A percentile compares a stretch with the other conserved stretches of the same genome.
Evolutionary conservation across 2,113 vertebrate species (phyloP).

Genomic region (Pelodiscus sinensis): DNA sequence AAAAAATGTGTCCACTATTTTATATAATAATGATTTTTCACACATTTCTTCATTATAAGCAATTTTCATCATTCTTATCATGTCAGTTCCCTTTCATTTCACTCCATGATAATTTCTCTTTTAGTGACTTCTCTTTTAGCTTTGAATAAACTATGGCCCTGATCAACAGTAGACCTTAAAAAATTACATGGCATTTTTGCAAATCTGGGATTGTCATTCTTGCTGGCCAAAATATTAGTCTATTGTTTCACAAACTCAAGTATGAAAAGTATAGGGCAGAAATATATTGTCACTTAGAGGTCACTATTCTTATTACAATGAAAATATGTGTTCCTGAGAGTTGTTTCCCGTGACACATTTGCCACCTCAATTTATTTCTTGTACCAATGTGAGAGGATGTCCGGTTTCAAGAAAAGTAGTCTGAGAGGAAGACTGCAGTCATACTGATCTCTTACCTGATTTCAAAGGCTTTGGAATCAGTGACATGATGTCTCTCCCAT

Average conservation of each 20-base stretch:
- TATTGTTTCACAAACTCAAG: neutral
- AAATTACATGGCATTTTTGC: neutral
- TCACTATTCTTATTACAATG: neutral
- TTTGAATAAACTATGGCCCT: neutral
- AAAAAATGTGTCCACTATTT: neutral
- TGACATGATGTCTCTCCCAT: neutral
- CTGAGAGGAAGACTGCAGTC: neutral
- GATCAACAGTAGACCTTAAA: neutral
- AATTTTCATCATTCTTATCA: neutral
- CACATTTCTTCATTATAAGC: neutral
- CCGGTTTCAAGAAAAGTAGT: neutral
- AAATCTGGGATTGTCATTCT: neutral
- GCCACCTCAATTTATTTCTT: neutral
- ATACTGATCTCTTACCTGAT: neutral
- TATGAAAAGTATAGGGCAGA: neutral
- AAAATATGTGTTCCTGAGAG: neutral
- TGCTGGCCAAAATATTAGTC: neutral
- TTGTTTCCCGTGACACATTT: neutral
- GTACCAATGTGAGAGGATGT: neutral
- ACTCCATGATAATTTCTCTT: neutral
- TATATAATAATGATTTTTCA: neutral
- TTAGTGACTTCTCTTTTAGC: neutral
- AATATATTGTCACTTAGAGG: neutral
- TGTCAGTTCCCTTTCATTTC: neutral
- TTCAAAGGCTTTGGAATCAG: neutral